Base-by-base conservation (phyloP, 2,797 vertebrate species). In the Pteropus rufus region DNA sequence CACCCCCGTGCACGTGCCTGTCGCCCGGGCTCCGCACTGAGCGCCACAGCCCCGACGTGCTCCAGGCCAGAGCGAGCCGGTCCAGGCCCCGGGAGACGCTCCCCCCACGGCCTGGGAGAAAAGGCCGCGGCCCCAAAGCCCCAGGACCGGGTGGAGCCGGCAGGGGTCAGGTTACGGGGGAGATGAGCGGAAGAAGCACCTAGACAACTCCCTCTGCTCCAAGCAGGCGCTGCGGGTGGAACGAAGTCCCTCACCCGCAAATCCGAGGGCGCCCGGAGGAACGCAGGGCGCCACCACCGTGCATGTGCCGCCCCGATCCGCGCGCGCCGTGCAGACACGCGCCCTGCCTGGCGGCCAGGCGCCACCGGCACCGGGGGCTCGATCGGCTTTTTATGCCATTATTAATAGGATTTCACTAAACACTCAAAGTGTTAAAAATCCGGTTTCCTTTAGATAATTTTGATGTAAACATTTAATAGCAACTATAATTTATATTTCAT, bases 371-470 rank as follows among this genome's bases (percentile, higher is more conserved):
- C 46, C 46, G 14, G 46, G 12, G 46, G 46, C 46, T 14, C 7
- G 12, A 46, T 7, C 29, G 31, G 21, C 15, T 60, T 77, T 75
- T 23, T 10, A 23, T 26, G 49, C 65, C 64, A 31, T 24, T 31
- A 26, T 19, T 31, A 58, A 46, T 52, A 52, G 18, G 18, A 39
- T 29, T 18, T 36, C 41, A 91, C 15, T 44, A 77, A 31, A 69
- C 14, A 54, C 29, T 60, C 52, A 7, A 72, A 44, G 36, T 15
- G 19, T 52, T 73, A 41, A 85, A 79, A 79, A 80, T 44, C 31
- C 70, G 77, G 90, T 36, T 89, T 81, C 29, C 64, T 34, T 73
- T 34, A 94, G 70, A 54, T 31, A 77, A 83, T 54, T 44, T 73
- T 16, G 64, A 82, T 19, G 86, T 82, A 49, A 83, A 80, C 18